Base-by-base conservation (phyloP, 2,797 vertebrate genomes). In the Micrastur ruficollis region DNA sequence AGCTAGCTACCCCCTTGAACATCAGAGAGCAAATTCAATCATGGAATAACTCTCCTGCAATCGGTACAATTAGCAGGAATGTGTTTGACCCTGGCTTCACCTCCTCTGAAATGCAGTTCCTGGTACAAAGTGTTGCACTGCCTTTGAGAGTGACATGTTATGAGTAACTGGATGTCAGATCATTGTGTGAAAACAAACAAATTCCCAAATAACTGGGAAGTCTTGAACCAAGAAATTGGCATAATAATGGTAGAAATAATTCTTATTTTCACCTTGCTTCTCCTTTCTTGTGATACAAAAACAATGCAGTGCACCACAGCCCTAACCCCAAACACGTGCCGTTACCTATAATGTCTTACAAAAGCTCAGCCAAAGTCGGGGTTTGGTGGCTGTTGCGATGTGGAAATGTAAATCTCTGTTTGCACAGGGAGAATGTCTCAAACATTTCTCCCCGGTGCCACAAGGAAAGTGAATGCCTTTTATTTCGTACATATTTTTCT, bases 41-140 rank as follows among this genome's bases (percentile, higher is more conserved):
- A 44, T 2, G 68, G 81, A 89, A 78, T 85, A 91, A 87, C 84
- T 81, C 79, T 86, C 58, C 90, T 75, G 65, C 84, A 89, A 81
- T 72, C 17, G 0, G 81, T 58, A 82, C 88, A 96, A 95, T 96
- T 97, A 96, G 90, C 92, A 97, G 94, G 89, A 95, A 93, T 86
- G 89, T 0, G 3, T 91, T 23, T 97, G 96, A 93, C 95, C 94
- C n/a, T 1, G 0, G 80, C 52, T 85, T 95, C 90, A 93, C 93
- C 92, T 93, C 42, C 72, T 80, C 84, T 61, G 80, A 95, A 95
- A 76, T 36, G 56, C 80, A 46, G 92, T 87, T 96, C 86, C 96
- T 96, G 87, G 92, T 90, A 91, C 86, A 15, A 91, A 93, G 44
- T 9, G 72, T 93, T 97, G 95, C 76, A 8, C 78, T 17, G 49